A percentile compares a stretch with the other conserved stretches of the same genome.
phyloP scores from a whole-genome alignment of 2,888 invertebrate genomes.

The Anodontia alba region DNA sequence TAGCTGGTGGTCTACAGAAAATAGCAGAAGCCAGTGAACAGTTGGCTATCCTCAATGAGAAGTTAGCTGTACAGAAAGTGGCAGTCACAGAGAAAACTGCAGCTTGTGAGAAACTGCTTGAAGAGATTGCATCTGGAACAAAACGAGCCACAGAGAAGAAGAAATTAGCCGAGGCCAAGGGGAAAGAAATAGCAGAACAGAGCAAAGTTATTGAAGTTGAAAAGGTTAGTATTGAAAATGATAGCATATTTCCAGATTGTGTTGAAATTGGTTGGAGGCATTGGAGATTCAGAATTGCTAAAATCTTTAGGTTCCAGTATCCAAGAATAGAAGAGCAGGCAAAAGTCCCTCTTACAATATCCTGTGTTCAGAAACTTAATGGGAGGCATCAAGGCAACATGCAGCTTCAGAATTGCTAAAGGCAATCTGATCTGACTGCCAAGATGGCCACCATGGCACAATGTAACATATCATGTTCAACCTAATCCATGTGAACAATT shows the following conservation, averaged over 20 bases:
- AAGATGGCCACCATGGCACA: too few species aligned
- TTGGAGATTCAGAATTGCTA: too few species aligned
- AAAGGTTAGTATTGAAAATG: conserved; percentile 86
- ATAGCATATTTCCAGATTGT: too few species aligned
- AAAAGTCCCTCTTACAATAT: background rate
- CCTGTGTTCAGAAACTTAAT: too few species aligned
- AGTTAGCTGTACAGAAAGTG: conserved; percentile 92
- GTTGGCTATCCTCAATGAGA: conserved; percentile 91
- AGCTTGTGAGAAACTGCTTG: conserved; percentile 92
- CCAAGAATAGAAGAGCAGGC: background rate
- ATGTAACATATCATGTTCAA: too few species aligned
- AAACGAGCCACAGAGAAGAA: conserved; percentile 91
- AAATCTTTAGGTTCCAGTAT: background rate
- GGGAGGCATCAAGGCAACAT: too few species aligned
- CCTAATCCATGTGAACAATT: too few species aligned
- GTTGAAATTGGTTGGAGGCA: too few species aligned
- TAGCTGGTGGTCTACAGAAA: conserved; percentile 91
- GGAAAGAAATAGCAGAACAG: conserved; percentile 93
- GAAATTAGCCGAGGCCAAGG: conserved; percentile 91
- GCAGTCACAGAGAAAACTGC: conserved; percentile 93
- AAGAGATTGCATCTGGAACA: conserved; percentile 89
- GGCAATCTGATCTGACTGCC: too few species aligned
- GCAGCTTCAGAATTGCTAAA: too few species aligned
- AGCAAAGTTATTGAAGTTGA: conserved; percentile 92
- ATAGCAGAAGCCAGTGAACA: conserved; percentile 95